These are phyloP conservation scores for Brachynemurus nebulosus DNA, from an alignment of 2,888 invertebrate genomes.

Conservation along the genomic window DNA sequence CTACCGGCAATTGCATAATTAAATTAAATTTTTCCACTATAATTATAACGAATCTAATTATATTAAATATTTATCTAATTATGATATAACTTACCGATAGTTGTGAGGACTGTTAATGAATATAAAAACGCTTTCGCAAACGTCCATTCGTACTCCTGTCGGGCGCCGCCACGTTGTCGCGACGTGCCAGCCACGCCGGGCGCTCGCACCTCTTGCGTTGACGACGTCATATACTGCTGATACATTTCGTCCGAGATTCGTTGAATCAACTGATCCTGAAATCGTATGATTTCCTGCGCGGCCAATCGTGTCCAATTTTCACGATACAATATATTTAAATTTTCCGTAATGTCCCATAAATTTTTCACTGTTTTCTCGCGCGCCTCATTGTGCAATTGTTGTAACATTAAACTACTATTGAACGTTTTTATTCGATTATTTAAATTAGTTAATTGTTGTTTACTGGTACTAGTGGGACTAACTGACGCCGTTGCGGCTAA, in stretches of 20 bases:
- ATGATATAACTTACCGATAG: slow-evolving; percentile 55
- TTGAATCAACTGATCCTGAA: slow-evolving; percentile 71
- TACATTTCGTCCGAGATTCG: slow-evolving; percentile 63
- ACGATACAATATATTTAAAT: slow-evolving; percentile 73
- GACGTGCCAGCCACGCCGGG: slow-evolving; percentile 27
- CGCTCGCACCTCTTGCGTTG: slow-evolving; percentile 30
- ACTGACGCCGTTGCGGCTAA: slow-evolving; percentile 38
- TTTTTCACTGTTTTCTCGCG: slow-evolving; percentile 64
- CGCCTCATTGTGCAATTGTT: slow-evolving; percentile 39
- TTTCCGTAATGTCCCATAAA: slow-evolving; percentile 84
- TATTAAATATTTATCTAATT: background rate
- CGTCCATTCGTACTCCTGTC: slow-evolving; percentile 66
- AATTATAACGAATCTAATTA: background rate
- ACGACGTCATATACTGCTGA: slow-evolving; percentile 26
- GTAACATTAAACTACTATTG: slow-evolving; percentile 31
- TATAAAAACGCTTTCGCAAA: slow-evolving; percentile 86
- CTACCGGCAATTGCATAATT: no score
- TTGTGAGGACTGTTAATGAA: slow-evolving; percentile 86
- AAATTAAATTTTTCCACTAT: no score
- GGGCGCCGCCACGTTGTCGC: slow-evolving; percentile 16
- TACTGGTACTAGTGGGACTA: slow-evolving; percentile 24
- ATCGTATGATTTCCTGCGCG: slow-evolving; percentile 61
- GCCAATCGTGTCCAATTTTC: slow-evolving; percentile 82
- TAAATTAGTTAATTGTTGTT: slow-evolving; percentile 22
- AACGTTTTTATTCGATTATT: slow-evolving; percentile 24